Evolutionary conservation across 2,888 invertebrate species (phyloP), one percentile per base, ranked within the genome.

Genomic region (Geophilus truncorum): DNA sequence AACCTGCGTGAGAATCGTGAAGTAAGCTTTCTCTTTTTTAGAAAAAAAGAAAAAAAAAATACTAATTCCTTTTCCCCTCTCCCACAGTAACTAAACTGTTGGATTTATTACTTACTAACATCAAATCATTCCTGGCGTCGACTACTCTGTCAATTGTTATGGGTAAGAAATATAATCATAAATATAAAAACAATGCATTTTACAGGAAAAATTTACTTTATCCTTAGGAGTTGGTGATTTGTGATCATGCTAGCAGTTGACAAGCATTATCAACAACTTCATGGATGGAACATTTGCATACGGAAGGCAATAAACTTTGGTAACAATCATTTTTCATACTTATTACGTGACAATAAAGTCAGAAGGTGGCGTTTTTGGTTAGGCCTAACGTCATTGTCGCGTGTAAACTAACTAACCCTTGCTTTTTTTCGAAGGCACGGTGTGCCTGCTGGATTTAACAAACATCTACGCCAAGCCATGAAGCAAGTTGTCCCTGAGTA

Each of bases 271-370:
- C 21, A 5, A 23, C 21, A 57, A 57, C 21, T 57, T 57, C 57
- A 57, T 57, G 57, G 57, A 57, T 57, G 57, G 57, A 57, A 57
- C 57, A 57, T 57, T 57, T 57, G 57, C 57, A 57, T 57, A 57
- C 57, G 23, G 57, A 57, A 57, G 57, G 57, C 57, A 57, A 23
- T 57, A 57, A 57, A 57, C 5, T 57, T 57, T 57, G 57, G 57
- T 57, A 21, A 32, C 9, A n/a, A n/a, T 32, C 5, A 32, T 32
- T 4, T 32, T 32, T 32, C 9, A 32, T 32, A 32, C n/a, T n/a
- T n/a, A n/a, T n/a, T n/a, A n/a, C n/a, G n/a, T n/a, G n/a, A n/a
- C n/a, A n/a, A n/a, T n/a, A n/a, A n/a, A n/a, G n/a, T n/a, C n/a
- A n/a, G n/a, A n/a, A n/a, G n/a, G n/a, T n/a, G n/a, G n/a, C n/a